These are phyloP conservation scores for Myxocyprinus asiaticus DNA, from an alignment of 2,113 vertebrate genomes.

Conservation along the genomic window DNA sequence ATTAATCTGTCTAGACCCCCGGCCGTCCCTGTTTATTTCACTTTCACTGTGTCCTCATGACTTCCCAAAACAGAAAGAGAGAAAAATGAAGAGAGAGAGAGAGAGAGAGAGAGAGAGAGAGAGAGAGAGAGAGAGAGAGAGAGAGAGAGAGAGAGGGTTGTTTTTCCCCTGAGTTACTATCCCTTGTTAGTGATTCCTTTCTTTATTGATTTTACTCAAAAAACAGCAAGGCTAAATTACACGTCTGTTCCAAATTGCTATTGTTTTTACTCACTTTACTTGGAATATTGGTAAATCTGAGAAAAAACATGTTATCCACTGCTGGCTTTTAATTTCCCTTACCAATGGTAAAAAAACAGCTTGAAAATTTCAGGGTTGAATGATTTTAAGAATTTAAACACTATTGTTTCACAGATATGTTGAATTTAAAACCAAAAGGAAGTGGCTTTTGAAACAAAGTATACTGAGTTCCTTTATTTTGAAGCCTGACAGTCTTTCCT, in stretches of 20 bases:
- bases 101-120: not conserved
- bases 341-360: not conserved
- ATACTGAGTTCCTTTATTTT: no score
- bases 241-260: not conserved
- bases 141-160: not conserved
- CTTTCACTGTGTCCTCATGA: conserved; percentile 4
- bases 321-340: not conserved
- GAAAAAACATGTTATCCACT: not conserved
- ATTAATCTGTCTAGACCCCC: conserved; percentile 47
- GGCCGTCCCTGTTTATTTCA: conserved; percentile 23
- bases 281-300: not conserved
- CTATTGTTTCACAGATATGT: no score
- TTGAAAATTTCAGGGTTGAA: not conserved
- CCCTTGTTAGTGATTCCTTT: conserved; percentile 15
- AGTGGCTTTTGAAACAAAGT: no score
- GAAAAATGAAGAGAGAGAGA: not conserved
- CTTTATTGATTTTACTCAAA: not conserved
- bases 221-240: not conserved
- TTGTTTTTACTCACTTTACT: no score
- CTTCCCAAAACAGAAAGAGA: not conserved
- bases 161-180: not conserved
- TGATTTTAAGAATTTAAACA: not conserved
- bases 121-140: not conserved
- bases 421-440: no score
- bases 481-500: not conserved